Conservation (phyloP, 2,797 vertebrate genomes). For the Cyprinella venusta region DNA sequence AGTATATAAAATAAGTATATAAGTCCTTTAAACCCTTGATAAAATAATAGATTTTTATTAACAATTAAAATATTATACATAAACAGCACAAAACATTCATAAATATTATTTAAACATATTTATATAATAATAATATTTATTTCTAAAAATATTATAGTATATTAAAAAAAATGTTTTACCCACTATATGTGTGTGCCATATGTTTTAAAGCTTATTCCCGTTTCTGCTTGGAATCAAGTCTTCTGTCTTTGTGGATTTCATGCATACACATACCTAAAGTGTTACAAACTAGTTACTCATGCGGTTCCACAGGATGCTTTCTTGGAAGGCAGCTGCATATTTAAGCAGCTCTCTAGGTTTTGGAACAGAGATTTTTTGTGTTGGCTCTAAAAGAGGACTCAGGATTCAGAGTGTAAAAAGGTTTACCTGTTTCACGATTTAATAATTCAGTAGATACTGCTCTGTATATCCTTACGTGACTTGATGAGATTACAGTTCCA, state of each 20-base stretch:
- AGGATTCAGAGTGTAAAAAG: conserved; percentile 13
- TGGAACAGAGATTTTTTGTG: conserved; percentile 2
- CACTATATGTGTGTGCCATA: background rate
- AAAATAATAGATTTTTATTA: background rate
- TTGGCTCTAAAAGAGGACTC: background rate
- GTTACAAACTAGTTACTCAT: background rate
- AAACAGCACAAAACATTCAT: background rate
- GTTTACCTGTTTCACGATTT: conserved; percentile 7
- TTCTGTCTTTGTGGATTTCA: too few species aligned
- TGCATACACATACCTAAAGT: too few species aligned
- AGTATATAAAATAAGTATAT: background rate
- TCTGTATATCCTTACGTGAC: conserved; percentile 7
- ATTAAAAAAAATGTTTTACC: too few species aligned
- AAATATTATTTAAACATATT: background rate
- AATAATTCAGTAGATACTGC: conserved; percentile 2
- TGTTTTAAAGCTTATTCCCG: background rate
- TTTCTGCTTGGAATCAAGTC: background rate
- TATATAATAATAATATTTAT: background rate
- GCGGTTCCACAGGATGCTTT: background rate
- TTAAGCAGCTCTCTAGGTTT: background rate
- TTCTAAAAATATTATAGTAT: too few species aligned
- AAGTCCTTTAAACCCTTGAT: background rate
- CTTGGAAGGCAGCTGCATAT: background rate
- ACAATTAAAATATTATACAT: background rate
- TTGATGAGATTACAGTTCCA: conserved; percentile 20